Conservation (phyloP, 2,797 vertebrate species). For the Gouania willdenowi region DNA sequence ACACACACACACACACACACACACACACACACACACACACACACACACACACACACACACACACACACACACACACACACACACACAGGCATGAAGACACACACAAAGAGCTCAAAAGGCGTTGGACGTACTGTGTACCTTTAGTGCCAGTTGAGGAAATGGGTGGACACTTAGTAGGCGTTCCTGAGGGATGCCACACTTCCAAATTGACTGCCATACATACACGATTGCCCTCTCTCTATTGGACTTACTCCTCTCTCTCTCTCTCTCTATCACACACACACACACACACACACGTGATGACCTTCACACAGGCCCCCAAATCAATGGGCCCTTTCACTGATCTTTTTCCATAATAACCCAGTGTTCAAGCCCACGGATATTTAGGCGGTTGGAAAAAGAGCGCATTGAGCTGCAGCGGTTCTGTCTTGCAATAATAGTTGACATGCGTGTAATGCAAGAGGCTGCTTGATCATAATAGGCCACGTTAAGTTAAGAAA, state of each 20-base stretch:
- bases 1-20: constrained; percentile 2
- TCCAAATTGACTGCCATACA: constrained; percentile 36
- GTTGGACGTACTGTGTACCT: constrained; percentile 19
- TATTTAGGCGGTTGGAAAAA: constrained; percentile 55
- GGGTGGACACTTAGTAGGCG: constrained; percentile 49
- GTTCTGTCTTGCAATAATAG: constrained; percentile 55
- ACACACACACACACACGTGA: no score
- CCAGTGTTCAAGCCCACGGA: constrained; percentile 51
- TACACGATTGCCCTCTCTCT: constrained; percentile 21
- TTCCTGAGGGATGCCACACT: constrained; percentile 33
- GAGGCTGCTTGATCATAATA: constrained; percentile 43
- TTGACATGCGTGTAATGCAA: constrained; percentile 24
- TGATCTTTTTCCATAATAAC: constrained; percentile 62
- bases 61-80: no score
- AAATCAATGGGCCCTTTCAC: constrained; percentile 74
- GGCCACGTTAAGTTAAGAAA: constrained; percentile 17
- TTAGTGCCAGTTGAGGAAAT: constrained; percentile 49
- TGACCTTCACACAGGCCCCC: constrained; percentile 44
- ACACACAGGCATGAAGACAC: no score
- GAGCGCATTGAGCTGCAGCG: constrained; percentile 45
- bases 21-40: constrained; percentile 2
- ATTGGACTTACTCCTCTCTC: constrained; percentile 17
- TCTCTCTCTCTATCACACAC: no score
- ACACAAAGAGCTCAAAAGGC: constrained; percentile 18
- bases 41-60: constrained; percentile 6